Evolutionary conservation across 2,888 invertebrate species (phyloP).

Genomic region (Yponomeuta cagnagella): DNA sequence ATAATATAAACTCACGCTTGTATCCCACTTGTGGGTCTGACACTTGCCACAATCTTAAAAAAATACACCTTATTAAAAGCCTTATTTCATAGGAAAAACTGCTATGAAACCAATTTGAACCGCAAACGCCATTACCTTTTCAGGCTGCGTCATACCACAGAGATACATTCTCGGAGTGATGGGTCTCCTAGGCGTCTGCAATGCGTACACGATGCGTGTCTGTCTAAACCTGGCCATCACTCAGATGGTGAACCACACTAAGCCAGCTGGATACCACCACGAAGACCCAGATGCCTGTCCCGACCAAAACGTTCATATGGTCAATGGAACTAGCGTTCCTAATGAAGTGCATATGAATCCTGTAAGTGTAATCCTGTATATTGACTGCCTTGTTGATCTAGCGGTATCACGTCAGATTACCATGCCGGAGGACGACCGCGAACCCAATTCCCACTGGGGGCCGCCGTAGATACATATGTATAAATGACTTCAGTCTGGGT

Average conservation of each 20-base stretch:
- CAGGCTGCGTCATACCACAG: slow-evolving; percentile 79
- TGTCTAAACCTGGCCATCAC: slow-evolving; percentile 84
- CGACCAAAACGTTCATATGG: slow-evolving; percentile 29
- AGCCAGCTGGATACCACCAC: slow-evolving; percentile 34
- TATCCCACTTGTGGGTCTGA: no score
- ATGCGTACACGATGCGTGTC: slow-evolving; percentile 84
- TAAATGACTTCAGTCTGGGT: no score
- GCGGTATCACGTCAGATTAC: no score
- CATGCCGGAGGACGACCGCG: no score
- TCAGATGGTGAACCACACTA: slow-evolving; percentile 72
- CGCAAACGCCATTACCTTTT: slow-evolving; percentile 18
- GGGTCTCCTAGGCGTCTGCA: slow-evolving; percentile 82
- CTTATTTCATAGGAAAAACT: no score
- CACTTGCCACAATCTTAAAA: no score
- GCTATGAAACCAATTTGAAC: no score
- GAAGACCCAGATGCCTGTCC: slow-evolving; percentile 52
- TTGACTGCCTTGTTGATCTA: no score
- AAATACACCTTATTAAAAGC: no score
- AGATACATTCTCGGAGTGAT: slow-evolving; percentile 82
- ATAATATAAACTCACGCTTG: no score
- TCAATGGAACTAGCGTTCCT: slow-evolving; percentile 28
- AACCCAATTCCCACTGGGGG: no score
- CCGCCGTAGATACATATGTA: no score
- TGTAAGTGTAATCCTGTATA: slow-evolving; percentile 35
- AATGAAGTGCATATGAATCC: slow-evolving; percentile 30